These are phyloP conservation scores for Miichthys miiuy DNA, from an alignment of 2,797 vertebrate species.

Conservation along the genomic window DNA sequence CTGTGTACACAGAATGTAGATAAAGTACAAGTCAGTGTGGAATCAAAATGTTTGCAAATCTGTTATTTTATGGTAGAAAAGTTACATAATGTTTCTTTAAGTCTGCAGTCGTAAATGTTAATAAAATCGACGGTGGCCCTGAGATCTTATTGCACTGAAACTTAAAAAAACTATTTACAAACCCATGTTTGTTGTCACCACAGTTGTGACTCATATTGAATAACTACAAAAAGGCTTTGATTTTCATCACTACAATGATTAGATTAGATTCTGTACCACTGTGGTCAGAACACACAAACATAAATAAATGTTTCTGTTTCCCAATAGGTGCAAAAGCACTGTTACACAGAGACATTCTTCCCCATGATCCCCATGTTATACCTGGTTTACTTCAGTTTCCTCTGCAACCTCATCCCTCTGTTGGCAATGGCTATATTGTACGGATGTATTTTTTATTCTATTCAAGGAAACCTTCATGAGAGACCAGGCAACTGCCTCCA, in stretches of 20 bases:
- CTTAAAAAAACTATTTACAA: too few relatives aligned
- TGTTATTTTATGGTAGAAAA: too few relatives aligned
- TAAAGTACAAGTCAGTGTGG: too few relatives aligned
- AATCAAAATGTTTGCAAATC: too few relatives aligned
- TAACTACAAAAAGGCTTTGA: neutral
- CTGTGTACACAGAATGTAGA: too few relatives aligned
- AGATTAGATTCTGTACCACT: neutral
- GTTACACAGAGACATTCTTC: constrained; percentile 84
- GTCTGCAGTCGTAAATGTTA: neutral
- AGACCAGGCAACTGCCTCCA: constrained; percentile 46
- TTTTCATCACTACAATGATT: neutral
- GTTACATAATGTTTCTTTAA: neutral
- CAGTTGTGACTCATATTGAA: too few relatives aligned
- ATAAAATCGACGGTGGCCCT: neutral
- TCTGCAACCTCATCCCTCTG: constrained; percentile 85
- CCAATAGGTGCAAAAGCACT: constrained; percentile 85
- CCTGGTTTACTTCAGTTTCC: constrained; percentile 89
- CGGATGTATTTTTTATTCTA: constrained; percentile 83
- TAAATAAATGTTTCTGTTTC: neutral
- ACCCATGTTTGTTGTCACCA: too few relatives aligned
- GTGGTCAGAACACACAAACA: neutral
- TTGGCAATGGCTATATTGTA: constrained; percentile 88
- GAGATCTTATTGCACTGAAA: too few relatives aligned
- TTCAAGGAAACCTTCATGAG: constrained; percentile 81
- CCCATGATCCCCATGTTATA: constrained; percentile 88